phyloP scores from a whole-genome alignment of 2,888 invertebrate genomes.

The Ariolimax columbianus region DNA sequence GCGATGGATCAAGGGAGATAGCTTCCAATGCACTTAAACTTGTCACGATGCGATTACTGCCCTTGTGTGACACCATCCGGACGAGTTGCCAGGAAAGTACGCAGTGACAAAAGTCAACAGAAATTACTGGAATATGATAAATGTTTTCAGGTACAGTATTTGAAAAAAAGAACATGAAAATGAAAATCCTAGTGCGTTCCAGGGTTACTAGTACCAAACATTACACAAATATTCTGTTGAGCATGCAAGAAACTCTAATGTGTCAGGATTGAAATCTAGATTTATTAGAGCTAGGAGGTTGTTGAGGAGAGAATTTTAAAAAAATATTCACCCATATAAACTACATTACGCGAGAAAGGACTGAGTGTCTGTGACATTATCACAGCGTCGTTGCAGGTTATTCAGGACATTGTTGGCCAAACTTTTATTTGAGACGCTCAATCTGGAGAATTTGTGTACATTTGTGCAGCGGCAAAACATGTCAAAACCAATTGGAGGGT shows the following conservation, averaged over 20 bases:
- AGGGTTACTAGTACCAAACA: not conserved
- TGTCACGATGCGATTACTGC: conserved; percentile 6
- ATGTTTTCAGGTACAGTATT: not conserved
- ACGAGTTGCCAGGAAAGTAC: not conserved
- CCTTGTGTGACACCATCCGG: not conserved
- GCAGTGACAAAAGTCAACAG: conserved; percentile 6
- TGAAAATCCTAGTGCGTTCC: not conserved
- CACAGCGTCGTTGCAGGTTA: not conserved
- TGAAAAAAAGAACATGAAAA: no score
- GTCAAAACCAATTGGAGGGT: not conserved
- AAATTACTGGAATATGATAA: conserved; percentile 3
- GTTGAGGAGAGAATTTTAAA: not conserved
- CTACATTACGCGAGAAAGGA: not conserved
- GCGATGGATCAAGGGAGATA: conserved; percentile 19
- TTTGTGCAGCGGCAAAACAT: not conserved
- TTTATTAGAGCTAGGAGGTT: not conserved
- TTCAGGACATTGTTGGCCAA: not conserved
- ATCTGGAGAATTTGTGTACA: not conserved
- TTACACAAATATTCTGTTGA: not conserved
- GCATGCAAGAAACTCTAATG: not conserved
- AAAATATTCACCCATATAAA: conserved; percentile 5
- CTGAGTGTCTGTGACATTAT: not conserved
- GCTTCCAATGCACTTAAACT: conserved; percentile 30
- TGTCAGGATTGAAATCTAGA: not conserved
- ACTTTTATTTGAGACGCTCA: not conserved